phyloP scores from a whole-genome alignment of 1,140 invertebrate genomes.

The Aphaenogaster ashmeadi region DNA sequence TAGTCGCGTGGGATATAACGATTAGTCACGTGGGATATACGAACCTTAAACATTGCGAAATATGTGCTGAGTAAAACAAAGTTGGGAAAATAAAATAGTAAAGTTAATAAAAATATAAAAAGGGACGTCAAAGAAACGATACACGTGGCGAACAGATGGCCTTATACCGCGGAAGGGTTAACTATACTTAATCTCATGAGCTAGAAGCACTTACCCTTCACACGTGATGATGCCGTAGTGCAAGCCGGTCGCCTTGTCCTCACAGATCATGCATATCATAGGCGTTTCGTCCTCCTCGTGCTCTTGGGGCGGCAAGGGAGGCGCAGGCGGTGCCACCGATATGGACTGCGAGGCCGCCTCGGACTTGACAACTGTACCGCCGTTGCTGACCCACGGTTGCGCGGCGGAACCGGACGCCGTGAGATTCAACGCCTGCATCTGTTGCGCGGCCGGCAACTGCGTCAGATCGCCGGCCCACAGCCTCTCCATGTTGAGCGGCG shows the following conservation, averaged over 20 bases:
- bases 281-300: conserved; percentile 96
- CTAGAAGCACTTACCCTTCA: conserved; percentile 91
- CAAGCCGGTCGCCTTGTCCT: conserved; percentile 98
- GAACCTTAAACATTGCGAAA: neutral
- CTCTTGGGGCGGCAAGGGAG: conserved; percentile 88
- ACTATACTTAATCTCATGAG: neutral
- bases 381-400: conserved; percentile 86
- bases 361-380: conserved; percentile 82
- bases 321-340: conserved; percentile 87
- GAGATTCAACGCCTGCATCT: conserved; percentile 93
- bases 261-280: conserved; percentile 99
- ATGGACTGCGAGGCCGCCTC: conserved; percentile 83
- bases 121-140: neutral
- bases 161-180: neutral
- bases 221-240: conserved; percentile 99
- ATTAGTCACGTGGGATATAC: neutral
- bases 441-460: conserved; percentile 93
- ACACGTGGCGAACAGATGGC: no score
- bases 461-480: conserved; percentile 95
- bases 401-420: conserved; percentile 88
- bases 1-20: neutral
- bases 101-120: neutral
- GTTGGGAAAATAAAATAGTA: neutral
- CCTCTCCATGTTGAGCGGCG: conserved; percentile 95
- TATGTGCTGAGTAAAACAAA: neutral